A percentile compares a stretch with the other conserved stretches of the same genome.
These are phyloP conservation scores for Philaenus spumarius DNA, from an alignment of 1,140 invertebrate genomes.

Conservation along the genomic window DNA sequence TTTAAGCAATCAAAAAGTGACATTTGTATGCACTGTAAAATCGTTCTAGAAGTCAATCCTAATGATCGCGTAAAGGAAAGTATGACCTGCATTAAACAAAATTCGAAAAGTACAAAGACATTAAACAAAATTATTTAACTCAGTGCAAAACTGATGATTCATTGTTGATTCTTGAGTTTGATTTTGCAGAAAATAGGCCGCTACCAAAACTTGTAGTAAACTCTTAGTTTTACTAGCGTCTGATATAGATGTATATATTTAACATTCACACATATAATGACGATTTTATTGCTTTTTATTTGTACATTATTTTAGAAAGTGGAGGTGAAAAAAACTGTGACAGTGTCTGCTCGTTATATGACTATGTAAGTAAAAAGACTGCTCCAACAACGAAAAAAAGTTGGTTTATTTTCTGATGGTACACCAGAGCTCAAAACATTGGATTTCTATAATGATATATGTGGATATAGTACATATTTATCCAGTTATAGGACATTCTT, in stretches of 20 bases:
- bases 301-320: no score
- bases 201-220: constrained; percentile 20
- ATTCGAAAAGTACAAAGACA: constrained; percentile 8
- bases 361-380: constrained; percentile 4
- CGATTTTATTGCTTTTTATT: neutral
- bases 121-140: neutral
- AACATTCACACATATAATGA: no score
- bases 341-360: constrained; percentile 12
- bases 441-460: neutral
- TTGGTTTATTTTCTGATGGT: neutral
- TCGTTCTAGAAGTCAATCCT: constrained; percentile 1
- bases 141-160: constrained; percentile 6
- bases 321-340: constrained; percentile 10
- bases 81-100: constrained; percentile 12
- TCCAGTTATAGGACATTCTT: neutral
- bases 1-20: constrained; percentile 14
- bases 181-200: constrained; percentile 18
- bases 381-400: neutral
- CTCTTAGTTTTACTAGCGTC: no score
- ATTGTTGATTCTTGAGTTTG: constrained; percentile 16
- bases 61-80: constrained; percentile 8
- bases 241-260: constrained; percentile 16
- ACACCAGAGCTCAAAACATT: constrained; percentile 7
- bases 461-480: constrained; percentile 2
- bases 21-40: constrained; percentile 10